Evolutionary conservation across 1,140 invertebrate species (phyloP), one percentile per base, ranked within the genome.

Genomic region (Belonocnema kinseyi): DNA sequence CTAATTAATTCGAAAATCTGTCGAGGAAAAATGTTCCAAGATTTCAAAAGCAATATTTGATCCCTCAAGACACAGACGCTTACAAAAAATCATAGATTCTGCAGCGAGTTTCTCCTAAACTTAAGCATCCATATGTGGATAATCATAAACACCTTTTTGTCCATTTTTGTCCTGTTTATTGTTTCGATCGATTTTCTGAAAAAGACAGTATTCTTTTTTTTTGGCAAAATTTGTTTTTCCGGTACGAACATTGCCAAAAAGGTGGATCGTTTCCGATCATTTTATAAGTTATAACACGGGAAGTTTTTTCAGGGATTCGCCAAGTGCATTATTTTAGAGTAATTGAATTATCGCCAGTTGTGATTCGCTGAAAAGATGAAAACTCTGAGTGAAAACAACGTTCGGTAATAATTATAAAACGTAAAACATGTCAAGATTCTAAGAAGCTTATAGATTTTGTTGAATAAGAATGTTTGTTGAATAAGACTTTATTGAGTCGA

Each of bases 261-360:
- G 58, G 58, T 61, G 58, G 16, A 33, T 61, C 21, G 21, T 61
- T 61, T 61, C 2, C 13, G 33, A 33, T 61, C 21, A 33, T 33
- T 33, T 33, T 16, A 14, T 40, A 40, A 61, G 40, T 33, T 26
- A 33, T 40, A n/a, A 33, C 21, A 33, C 13, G 21, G 26, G 10
- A 66, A 66, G 33, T n/a, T 33, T 66, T 40, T 10, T 46, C 61
- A 66, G 61, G 61, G 61, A 66, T 66, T 66, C 21, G 61, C 61
- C 33, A 66, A 66, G 61, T 66, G 61, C 61, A 66, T 66, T 66
- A 46, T 66, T 66, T 66, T 66, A 66, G 61, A 5, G 19, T 58
- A 66, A 66, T 66, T 40, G 21, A 61, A 61, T 26, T 26, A 33
- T 33, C n/a, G 61, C 33, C 26, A 66, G 33, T 61, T 40, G 61